These are phyloP conservation scores for Thelaira solivaga DNA, from an alignment of 2,888 invertebrate species.

Conservation along the genomic window DNA sequence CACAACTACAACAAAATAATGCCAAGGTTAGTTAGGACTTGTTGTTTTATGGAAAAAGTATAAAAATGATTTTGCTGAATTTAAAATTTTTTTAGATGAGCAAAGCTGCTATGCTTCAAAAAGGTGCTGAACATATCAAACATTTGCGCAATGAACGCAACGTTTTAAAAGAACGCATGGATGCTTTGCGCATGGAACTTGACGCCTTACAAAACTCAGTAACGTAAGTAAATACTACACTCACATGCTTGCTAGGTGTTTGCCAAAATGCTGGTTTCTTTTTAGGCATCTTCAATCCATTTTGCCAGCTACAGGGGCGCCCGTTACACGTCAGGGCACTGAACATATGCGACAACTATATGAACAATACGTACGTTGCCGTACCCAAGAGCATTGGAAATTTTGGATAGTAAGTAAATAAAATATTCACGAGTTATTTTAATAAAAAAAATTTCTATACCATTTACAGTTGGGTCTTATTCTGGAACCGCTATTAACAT, in stretches of 20 bases:
- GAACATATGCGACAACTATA: slow-evolving; percentile 96
- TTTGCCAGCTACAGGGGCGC: slow-evolving; percentile 96
- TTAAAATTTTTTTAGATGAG: slow-evolving; percentile 80
- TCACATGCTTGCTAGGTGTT: background rate
- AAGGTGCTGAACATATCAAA: slow-evolving; percentile 96
- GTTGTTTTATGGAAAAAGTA: too few relatives aligned
- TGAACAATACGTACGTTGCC: slow-evolving; percentile 90
- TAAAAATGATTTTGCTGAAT: background rate
- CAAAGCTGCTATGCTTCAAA: slow-evolving; percentile 97
- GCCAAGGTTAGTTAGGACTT: slow-evolving; percentile 74
- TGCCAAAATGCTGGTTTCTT: too few relatives aligned
- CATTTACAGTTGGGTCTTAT: slow-evolving; percentile 92
- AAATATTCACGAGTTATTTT: too few relatives aligned
- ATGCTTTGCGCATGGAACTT: slow-evolving; percentile 90
- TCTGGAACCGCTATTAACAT: slow-evolving; percentile 91
- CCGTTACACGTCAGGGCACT: slow-evolving; percentile 91
- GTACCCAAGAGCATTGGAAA: slow-evolving; percentile 96
- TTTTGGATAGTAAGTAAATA: slow-evolving; percentile 93
- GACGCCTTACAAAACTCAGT: slow-evolving; percentile 93
- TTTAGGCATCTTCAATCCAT: slow-evolving; percentile 93
- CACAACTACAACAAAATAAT: slow-evolving; percentile 92
- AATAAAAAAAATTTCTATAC: too few relatives aligned
- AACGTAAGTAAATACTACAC: slow-evolving; percentile 80
- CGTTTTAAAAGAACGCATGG: slow-evolving; percentile 93
- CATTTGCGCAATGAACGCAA: slow-evolving; percentile 90